These are phyloP conservation scores for Hippocampus barbouri DNA, from an alignment of 2,113 vertebrate species.

Conservation along the genomic window DNA sequence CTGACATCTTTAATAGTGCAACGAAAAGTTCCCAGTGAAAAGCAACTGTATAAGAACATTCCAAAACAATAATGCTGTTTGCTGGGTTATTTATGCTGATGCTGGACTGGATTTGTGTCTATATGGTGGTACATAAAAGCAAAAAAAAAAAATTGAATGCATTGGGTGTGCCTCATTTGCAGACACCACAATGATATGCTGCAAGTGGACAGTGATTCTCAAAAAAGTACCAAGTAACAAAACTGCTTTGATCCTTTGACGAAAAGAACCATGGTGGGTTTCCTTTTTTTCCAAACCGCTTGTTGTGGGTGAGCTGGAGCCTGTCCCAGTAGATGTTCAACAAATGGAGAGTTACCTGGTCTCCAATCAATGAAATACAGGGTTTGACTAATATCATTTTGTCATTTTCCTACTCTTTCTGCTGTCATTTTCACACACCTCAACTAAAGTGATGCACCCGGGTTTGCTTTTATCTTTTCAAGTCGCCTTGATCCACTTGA, in stretches of 20 bases:
- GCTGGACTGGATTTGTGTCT: too few relatives aligned
- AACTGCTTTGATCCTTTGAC: neutral
- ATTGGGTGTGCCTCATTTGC: neutral
- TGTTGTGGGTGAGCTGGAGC: neutral
- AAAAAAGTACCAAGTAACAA: neutral
- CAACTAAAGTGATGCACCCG: neutral
- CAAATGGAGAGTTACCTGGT: neutral
- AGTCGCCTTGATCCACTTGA: neutral
- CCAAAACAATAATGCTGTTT: neutral
- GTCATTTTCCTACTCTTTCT: neutral
- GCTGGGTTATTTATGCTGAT: neutral
- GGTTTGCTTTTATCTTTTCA: neutral
- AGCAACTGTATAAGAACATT: neutral
- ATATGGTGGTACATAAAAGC: too few relatives aligned
- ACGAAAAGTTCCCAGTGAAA: too few relatives aligned
- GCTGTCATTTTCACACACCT: neutral
- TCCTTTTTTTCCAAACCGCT: neutral
- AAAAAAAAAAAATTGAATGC: too few relatives aligned
- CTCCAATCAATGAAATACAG: neutral
- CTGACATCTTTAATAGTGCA: neutral
- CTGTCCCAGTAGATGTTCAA: neutral
- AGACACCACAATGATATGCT: neutral
- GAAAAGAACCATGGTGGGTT: neutral
- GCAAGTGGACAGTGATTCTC: neutral
- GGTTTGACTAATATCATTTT: neutral